Conservation (phyloP, 2,797 vertebrate genomes). For the Rachycentron canadum region DNA sequence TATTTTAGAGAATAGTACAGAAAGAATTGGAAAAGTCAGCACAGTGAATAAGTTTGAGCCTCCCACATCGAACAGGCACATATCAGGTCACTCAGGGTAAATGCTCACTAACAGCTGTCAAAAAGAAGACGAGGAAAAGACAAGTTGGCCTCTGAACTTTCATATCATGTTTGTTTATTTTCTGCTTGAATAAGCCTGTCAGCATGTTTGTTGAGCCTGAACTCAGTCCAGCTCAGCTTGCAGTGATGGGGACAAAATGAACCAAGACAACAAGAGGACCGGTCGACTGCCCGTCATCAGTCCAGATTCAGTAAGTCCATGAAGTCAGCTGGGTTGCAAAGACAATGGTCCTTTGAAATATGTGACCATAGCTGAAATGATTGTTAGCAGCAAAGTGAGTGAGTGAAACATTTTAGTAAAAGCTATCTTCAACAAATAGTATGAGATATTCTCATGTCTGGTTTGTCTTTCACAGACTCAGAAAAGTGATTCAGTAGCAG, state of each 20-base stretch:
- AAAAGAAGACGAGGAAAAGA: slow-evolving; percentile 4
- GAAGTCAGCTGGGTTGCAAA: background rate
- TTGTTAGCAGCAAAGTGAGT: background rate
- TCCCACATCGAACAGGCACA: background rate
- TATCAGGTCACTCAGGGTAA: background rate
- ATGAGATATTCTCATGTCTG: background rate
- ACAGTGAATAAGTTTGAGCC: slow-evolving; percentile 2
- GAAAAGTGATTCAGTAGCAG: too few relatives aligned
- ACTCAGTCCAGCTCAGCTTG: slow-evolving; percentile 7
- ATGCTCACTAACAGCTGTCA: background rate
- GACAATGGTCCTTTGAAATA: background rate
- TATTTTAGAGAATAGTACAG: slow-evolving; percentile 4
- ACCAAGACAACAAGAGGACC: background rate
- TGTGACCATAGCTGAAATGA: too few relatives aligned
- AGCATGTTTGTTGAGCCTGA: background rate
- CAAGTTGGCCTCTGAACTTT: background rate
- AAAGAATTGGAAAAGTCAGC: slow-evolving; percentile 18
- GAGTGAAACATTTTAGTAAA: background rate
- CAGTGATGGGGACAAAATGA: background rate
- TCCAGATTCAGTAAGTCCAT: background rate
- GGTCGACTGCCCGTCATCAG: background rate
- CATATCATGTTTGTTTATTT: slow-evolving; percentile 31
- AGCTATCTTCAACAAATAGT: background rate
- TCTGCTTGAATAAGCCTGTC: slow-evolving; percentile 12
- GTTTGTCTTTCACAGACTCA: too few relatives aligned